Conservation (phyloP, 2,888 invertebrate genomes). For the Acholoe squamosa region DNA sequence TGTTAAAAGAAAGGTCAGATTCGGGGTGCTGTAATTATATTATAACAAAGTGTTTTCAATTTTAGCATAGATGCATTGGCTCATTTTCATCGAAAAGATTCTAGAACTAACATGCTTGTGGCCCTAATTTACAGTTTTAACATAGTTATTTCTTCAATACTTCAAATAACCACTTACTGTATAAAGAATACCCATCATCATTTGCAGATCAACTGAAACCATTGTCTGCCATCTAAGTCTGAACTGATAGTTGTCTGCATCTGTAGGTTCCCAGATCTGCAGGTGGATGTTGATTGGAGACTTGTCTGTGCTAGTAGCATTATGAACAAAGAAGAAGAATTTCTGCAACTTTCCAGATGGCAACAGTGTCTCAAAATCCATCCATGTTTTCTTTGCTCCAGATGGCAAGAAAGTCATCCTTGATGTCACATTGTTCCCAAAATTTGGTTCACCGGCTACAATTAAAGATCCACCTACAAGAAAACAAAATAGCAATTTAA, state of each 20-base stretch:
- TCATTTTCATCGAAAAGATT: no score
- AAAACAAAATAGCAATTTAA: background rate
- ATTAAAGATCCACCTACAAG: background rate
- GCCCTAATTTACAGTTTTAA: no score
- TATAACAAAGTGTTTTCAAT: no score
- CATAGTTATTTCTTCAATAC: no score
- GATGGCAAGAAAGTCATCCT: slow-evolving; percentile 63
- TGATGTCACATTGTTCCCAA: slow-evolving; percentile 69
- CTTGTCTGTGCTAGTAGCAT: slow-evolving; percentile 26
- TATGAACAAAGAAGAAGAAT: slow-evolving; percentile 68
- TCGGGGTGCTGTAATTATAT: no score
- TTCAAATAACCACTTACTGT: no score
- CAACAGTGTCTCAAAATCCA: slow-evolving; percentile 67
- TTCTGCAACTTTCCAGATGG: slow-evolving; percentile 66
- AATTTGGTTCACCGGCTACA: slow-evolving; percentile 14
- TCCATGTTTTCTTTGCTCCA: slow-evolving; percentile 67
- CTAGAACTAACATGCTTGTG: no score
- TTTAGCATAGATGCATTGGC: no score
- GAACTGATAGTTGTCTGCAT: slow-evolving; percentile 60
- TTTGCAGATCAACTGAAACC: slow-evolving; percentile 36
- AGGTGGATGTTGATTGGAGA: slow-evolving; percentile 62
- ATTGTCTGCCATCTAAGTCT: slow-evolving; percentile 65
- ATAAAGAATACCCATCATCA: slow-evolving; percentile 65
- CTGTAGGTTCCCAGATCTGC: slow-evolving; percentile 69
- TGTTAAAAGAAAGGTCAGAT: no score